Base-by-base conservation (phyloP, 2,888 invertebrate genomes). In the Leptinotarsa juncta region DNA sequence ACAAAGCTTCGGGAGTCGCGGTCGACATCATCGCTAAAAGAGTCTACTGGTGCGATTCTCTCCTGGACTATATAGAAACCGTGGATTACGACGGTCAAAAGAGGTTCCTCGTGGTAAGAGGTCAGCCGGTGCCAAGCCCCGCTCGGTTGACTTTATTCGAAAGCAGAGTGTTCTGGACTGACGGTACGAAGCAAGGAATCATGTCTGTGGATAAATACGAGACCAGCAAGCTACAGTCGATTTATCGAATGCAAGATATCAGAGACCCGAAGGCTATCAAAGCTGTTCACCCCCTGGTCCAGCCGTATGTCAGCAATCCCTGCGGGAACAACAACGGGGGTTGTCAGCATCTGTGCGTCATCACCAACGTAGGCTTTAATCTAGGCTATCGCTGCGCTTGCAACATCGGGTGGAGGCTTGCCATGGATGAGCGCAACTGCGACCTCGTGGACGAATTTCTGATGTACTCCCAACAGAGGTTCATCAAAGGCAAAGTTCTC, bases 31-130 rank as follows among this genome's bases (percentile, higher is more conserved):
- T 97, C 32, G 93, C 95, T 0, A 93, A 95, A 83, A 89, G 98
- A 68, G 93, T 99, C 10, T 98, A 96, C 88, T 99, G 98, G 98
- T 97, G 98, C 84, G 99, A 99, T 87, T 95, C 97, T 0, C 89
- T 97, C 16, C 89, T 98, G 71, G 98, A 99, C 88, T 97, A 98
- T 86, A 97, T 99, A 78, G 98, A 98, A 85, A 96, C 97, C 0
- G 96, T 97, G 0, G 96, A 98, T 87, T 99, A 99, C 87, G 93
- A 96, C 70, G 98, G 98, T 0, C 91, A 92, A 76, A 92, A 94
- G 81, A 90, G 97, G 78, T 93, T 94, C 77, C 91, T 95, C 86
- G 93, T 96, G 0, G 89, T 96, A 3, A 89, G 96, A 74, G 96
- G 96, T 3, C 93, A 94, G 77, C 92, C 94, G 77, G 96, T 97